Percentiles rank a stretch among this genome's conserved stretches.
Conservation (phyloP, 1,140 invertebrate species). For the Mycetomoellerius zeteki region DNA sequence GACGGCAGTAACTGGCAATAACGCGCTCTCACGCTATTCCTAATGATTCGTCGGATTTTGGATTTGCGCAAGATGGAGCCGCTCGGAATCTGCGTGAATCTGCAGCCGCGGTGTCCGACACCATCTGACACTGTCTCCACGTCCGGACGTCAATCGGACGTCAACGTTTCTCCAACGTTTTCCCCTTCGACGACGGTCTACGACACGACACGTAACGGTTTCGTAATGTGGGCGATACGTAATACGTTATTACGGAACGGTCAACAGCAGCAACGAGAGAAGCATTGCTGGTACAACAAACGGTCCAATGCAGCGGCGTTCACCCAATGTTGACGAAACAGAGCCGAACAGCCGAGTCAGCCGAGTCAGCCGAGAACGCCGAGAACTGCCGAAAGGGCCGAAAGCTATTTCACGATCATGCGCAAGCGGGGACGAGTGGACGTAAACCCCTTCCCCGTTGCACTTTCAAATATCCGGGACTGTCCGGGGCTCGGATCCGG, state of each 20-base stretch:
- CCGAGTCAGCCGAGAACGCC: not conserved
- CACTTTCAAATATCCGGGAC: not conserved
- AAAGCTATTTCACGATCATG: not conserved
- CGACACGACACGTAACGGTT: not conserved
- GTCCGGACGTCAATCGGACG: not conserved
- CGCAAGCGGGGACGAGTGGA: not conserved
- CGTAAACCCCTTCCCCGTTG: not conserved
- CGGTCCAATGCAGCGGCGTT: not conserved
- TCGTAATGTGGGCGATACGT: not conserved
- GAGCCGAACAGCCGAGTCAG: not conserved
- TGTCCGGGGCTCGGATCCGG: not conserved
- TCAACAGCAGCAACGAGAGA: not conserved
- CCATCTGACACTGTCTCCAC: too few relatives aligned
- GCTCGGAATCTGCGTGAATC: not conserved
- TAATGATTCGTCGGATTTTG: not conserved
- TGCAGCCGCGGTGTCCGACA: too few relatives aligned
- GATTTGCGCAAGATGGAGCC: conserved; percentile 26
- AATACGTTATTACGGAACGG: not conserved
- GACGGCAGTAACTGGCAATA: not conserved
- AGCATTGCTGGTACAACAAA: not conserved
- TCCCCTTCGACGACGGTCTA: not conserved
- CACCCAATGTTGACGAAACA: not conserved
- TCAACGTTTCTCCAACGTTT: not conserved
- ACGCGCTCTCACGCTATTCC: not conserved
- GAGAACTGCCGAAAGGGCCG: not conserved